Evolutionary conservation across 92 coral and sea anemone species (phyloP).

Genomic region (Palythoa heliodiscus): DNA sequence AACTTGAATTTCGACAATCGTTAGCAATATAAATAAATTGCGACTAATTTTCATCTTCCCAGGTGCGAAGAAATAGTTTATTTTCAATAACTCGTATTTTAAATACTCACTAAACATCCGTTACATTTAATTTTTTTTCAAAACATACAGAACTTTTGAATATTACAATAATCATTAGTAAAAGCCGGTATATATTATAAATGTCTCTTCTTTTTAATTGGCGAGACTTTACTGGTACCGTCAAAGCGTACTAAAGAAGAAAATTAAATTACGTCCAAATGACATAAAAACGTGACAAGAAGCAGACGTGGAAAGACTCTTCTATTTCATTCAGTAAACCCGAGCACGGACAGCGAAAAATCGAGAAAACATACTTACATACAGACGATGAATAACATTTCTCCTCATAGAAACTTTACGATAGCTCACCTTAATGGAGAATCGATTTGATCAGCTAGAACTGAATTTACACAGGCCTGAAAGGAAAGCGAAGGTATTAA

Average conservation of each 20-base stretch:
- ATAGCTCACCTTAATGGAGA: conserved; percentile 65
- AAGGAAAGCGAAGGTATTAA: not conserved
- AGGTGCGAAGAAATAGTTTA: no score
- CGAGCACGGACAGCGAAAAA: not conserved
- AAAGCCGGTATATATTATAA: not conserved
- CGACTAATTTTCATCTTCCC: no score
- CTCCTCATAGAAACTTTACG: not conserved
- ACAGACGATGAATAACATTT: not conserved
- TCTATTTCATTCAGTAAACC: not conserved
- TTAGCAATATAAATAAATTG: no score
- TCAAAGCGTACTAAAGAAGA: not conserved
- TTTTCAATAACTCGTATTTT: not conserved
- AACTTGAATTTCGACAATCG: no score
- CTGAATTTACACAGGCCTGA: conserved; percentile 95
- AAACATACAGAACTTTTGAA: not conserved
- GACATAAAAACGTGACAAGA: not conserved
- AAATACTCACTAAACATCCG: not conserved
- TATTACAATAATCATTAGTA: not conserved
- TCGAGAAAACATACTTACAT: no score
- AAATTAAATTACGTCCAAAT: not conserved
- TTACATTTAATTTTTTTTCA: not conserved
- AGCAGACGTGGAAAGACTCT: not conserved
- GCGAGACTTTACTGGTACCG: not conserved
- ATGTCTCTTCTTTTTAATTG: not conserved
- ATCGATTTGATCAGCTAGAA: conserved; percentile 77